Base-by-base conservation (phyloP, 2,888 invertebrate species). In the Caenorhabditis becei region DNA sequence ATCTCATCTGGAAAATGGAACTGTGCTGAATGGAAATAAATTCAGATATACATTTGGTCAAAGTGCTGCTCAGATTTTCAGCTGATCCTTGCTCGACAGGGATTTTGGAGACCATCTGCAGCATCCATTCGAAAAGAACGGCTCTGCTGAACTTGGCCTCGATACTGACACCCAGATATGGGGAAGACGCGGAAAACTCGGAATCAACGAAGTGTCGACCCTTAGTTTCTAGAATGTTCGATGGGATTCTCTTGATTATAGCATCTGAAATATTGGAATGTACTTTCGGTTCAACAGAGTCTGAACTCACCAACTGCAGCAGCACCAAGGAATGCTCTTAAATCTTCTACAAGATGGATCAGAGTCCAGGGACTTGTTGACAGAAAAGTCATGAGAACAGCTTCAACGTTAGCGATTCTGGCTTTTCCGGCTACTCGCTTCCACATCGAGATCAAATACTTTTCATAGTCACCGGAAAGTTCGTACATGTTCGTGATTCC, bases 1-100 rank as follows among this genome's bases (percentile, higher is more conserved):
- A 86, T 67, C 71, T 86, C 84, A 58, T 85, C 85, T 85, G 69
- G 8, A 79, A 80, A 41, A 2, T 7, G 7, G 7, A 41, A 41
- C 14, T 41, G 11, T 14, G 7, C 14, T 32, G 32, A 32, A 32
- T 32, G 32, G 32, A 32, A 32, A 7, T 32, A 7, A 10, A 32
- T 7, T 32, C 32, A 32, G 32, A 7, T 11, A 66, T 44, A 83
- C 82, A 85, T 65, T 85, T 85, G 0, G 83, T 79, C 58, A 80
- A 26, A 7, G 82, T 83, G 16, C 58, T 70, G 49, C 83, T 75
- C 37, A 85, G 51, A 58, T 80, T 32, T 37, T 85, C 85, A 0
- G 85, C 85, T 20, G 82, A 83, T 2, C 65, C 71, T 20, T 63
- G 56, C 11, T 72, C 69, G 0, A 65, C n/a, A 5, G 63, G 54